Base-by-base conservation (phyloP, 2,888 invertebrate genomes). In the Euphydryas editha region DNA sequence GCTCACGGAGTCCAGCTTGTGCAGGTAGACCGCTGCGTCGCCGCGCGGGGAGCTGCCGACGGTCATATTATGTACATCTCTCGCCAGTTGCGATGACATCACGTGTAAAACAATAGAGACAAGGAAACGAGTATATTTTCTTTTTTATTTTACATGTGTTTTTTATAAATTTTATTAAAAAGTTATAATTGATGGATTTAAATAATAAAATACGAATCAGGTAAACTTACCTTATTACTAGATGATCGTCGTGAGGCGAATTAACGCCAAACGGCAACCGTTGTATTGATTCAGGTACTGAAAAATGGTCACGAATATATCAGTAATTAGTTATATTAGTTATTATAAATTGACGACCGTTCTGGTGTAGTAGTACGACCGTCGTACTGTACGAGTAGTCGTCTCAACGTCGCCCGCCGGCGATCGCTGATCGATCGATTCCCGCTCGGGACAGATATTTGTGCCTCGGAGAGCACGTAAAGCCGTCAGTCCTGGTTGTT, bases 241-340 rank as follows among this genome's bases (percentile, higher is more conserved):
- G 88, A 1, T 86, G 83, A 1, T 88, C 88, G 5, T 85, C 85
- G 0, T 80, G 82, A 1, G 86, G 86, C 6, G 89, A 83, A 65
- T 77, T 81, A 21, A 75, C 72, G 60, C 71, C 72, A 69, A 75
- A 81, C 11, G 87, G 81, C 1, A 87, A 79, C n/a, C 83, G 79
- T 13, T 84, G 80, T 3, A 77, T 67, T 58, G 81, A 81, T 5
- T 88, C 87, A 6, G 78, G 42, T 30, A 59, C 42, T 56, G 44
- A 15, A 67, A 47, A n/a, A 13, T 6, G n/a, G 37, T 36, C 79
- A 70, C 65, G 6, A 20, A 37, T 20, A 20, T 20, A 37, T 59
- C 42, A 44, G n/a, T 44, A 1, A n/a, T 44, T 44, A 15, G 2
- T 44, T 2, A 44, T n/a, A 44, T n/a, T n/a, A 44, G n/a, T n/a